Evolutionary conservation across 2,797 vertebrate species (phyloP).

Genomic region (Euphonia xanthogaster): DNA sequence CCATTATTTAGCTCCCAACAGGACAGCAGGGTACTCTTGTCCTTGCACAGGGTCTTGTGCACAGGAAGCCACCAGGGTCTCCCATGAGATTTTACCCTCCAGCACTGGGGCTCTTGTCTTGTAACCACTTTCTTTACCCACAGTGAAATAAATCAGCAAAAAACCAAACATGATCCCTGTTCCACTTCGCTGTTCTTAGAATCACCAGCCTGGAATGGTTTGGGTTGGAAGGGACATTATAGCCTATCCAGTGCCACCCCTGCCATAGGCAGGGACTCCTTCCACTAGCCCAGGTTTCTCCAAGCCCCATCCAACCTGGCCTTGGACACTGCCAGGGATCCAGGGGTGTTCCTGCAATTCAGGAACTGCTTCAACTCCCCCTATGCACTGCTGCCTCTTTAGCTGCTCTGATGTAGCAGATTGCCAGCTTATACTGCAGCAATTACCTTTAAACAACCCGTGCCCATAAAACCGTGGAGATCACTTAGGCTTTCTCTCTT

Average conservation of each 20-base stretch:
- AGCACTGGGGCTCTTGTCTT: neutral
- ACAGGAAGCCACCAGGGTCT: neutral
- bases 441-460: neutral
- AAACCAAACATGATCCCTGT: neutral
- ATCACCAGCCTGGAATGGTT: neutral
- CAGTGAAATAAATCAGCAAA: neutral
- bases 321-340: neutral
- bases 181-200: neutral
- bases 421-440: neutral
- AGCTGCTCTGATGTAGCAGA: neutral
- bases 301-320: accelerated
- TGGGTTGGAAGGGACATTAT: neutral
- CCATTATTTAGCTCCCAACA: neutral
- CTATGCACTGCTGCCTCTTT: neutral
- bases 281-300: accelerated
- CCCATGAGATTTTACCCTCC: accelerated
- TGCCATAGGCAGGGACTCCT: neutral
- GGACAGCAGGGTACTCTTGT: neutral
- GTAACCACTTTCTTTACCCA: neutral
- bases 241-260: neutral
- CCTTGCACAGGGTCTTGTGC: too few species aligned
- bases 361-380: neutral
- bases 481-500: neutral
- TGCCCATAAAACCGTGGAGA: neutral
- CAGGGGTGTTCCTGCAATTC: accelerated